Percentiles rank a stretch among this genome's conserved stretches.
phyloP scores from a whole-genome alignment of 30 jellyfish, hydroid and myxozoan species.

The Aurelia aurita complex sp. Pacific region DNA sequence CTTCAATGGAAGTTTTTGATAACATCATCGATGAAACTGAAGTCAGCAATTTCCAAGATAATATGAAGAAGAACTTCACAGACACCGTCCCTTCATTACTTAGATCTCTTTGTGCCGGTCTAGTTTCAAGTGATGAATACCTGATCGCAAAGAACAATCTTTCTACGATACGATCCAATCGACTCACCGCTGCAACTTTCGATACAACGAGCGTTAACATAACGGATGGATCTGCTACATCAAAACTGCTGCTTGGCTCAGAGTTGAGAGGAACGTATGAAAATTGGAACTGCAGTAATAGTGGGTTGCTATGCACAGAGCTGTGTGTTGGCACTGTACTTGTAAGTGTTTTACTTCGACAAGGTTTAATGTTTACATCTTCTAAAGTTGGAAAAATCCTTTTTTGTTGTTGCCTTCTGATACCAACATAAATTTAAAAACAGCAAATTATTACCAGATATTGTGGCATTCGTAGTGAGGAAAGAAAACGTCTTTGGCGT shows the following conservation, averaged over 20 bases:
- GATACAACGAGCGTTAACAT: conserved; percentile 10
- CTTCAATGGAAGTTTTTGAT: conserved; percentile 49
- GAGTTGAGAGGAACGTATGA: conserved; percentile 35
- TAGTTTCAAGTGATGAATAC: conserved; percentile 17
- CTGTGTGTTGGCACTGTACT: conserved; percentile 44
- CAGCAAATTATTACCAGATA: too few relatives aligned
- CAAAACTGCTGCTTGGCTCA: conserved; percentile 35
- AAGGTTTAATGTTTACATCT: too few relatives aligned
- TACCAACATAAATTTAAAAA: too few relatives aligned
- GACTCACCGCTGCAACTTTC: conserved; percentile 43
- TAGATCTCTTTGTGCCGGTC: conserved; percentile 61
- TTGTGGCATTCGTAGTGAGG: too few relatives aligned
- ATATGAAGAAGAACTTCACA: conserved; percentile 36
- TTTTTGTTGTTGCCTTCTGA: too few relatives aligned
- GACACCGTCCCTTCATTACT: conserved; percentile 44
- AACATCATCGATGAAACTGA: conserved; percentile 49
- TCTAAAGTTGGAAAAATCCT: too few relatives aligned
- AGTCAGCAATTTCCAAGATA: conserved; percentile 35
- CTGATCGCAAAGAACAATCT: conserved; percentile 41
- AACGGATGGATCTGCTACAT: conserved; percentile 10
- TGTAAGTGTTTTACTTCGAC: conserved; percentile 2
- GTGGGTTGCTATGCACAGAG: conserved; percentile 63
- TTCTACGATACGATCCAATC: conserved; percentile 56
- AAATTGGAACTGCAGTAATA: conserved; percentile 56
- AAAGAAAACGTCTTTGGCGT: too few relatives aligned